Evolutionary conservation across 2,797 vertebrate genomes (phyloP), one percentile per base, ranked within the genome.

Genomic region (Lateolabrax maculatus): DNA sequence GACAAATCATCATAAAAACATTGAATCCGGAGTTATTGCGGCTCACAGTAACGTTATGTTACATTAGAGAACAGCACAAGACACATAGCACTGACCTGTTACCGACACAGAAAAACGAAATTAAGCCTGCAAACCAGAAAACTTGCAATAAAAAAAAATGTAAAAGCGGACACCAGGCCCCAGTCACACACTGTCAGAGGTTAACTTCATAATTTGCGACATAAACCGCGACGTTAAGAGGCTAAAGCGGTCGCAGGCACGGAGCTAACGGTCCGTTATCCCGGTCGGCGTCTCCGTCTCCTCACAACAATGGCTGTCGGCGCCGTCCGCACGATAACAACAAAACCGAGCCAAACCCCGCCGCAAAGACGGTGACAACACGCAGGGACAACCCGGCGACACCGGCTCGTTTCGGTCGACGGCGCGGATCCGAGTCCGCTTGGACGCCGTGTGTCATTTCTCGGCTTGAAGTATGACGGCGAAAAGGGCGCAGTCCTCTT

Each of bases 221-320:
- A 27, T 16, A 69, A 60, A 34, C 36, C 31, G 36, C 8, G 11
- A 36, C 15, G 43, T 46, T 75, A 69, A n/a, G 77, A 44, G 9
- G 83, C 75, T 76, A 49, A 56, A 78, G 36, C 5, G 65, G 29
- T 61, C 69, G 81, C 78, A 91, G 88, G 84, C 86, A 58, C 44
- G 8, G 5, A 84, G 93, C 92, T 93, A 92, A 74, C 82, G 48
- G 72, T 86, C 65, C 70, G 84, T 79, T 86, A 57, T 61, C 76
- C 58, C 74, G 63, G 91, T 89, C 90, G 83, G 89, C 77, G 70
- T 89, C 89, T 87, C 88, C 89, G 89, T 93, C 89, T 87, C 83
- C 91, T 88, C 87, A 90, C 64, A 94, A 94, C 93, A 94, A 94
- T 94, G 94, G 92, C 92, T 92, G 89, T 92, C 92, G 93, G 88